Evolutionary conservation across 64 coral and sea anemone genomes (phyloP), one percentile per base, ranked within the genome.

Genomic region (Stichodactyla mertensii): DNA sequence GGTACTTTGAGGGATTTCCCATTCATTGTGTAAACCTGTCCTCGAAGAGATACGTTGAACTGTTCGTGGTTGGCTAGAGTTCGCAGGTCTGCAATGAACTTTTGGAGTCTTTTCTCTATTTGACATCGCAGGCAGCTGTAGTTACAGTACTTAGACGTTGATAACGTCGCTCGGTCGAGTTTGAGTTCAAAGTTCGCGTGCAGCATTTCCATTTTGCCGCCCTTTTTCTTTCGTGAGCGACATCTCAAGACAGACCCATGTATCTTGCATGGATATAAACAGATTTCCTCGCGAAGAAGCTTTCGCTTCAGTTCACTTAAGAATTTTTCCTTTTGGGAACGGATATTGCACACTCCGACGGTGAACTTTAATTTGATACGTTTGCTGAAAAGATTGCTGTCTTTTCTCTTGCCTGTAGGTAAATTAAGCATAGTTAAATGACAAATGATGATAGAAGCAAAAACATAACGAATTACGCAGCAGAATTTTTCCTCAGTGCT

Each of bases 101-200:
- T 95, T 24, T 87, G 78, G 12, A 97, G 61, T 57, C 88, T 82
- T 54, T 90, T 87, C 16, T 97, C 94, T 26, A 97, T 71, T 82
- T 93, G 84, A 11, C 94, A 97, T 6, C 89, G 88, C 55, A 87
- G 18, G 56, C 94, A 97, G 36, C 84, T 90, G 67, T 82, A 52
- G n/a, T 97, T 97, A 59, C 94, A 97, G 8, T 67, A 77, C 20
- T 85, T 79, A 27, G 91, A 90, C 12, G 94, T 85, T 10, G 82
- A 79, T 11, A 93, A 79, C 5, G 55, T 52, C 0, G 28, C 86
- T 61, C 88, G 55, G 54, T 93, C 80, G 5, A 97, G 19, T 83
- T 90, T 54, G 24, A 97, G 82, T n/a, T 93, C 87, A 52, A 97
- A 97, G 27, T 55, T 87, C 12, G 86, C 94, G 4, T 86, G 71